Percentiles rank a stretch among this genome's conserved stretches.
phyloP scores from a whole-genome alignment of 53 echinoderm and acorn worm genomes.

The Echinarachnius parma region DNA sequence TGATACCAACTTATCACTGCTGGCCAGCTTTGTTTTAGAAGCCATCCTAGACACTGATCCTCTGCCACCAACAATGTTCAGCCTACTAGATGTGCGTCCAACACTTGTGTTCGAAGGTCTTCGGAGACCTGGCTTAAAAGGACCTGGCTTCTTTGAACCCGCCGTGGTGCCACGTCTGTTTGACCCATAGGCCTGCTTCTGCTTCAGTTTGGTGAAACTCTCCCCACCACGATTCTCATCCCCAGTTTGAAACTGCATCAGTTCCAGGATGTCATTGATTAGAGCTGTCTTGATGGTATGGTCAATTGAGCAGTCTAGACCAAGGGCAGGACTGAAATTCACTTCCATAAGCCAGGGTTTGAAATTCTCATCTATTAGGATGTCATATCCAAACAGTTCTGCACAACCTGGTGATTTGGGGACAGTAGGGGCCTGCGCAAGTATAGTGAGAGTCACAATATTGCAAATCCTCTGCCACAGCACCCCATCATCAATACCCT shows the following conservation, averaged over 20 bases:
- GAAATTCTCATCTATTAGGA: constrained; percentile 66
- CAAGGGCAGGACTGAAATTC: constrained; percentile 75
- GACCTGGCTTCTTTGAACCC: background rate
- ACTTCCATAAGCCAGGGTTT: constrained; percentile 81
- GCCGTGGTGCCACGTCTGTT: too few species aligned
- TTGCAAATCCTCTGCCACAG: constrained; percentile 76
- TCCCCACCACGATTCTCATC: constrained; percentile 59
- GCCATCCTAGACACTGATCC: constrained; percentile 8
- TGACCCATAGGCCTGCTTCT: constrained; percentile 45
- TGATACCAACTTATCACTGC: constrained; percentile 7
- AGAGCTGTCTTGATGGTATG: constrained; percentile 56
- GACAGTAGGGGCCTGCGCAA: constrained; percentile 64
- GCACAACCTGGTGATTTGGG: constrained; percentile 59
- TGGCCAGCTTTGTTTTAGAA: constrained; percentile 1
- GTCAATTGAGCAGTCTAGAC: constrained; percentile 60
- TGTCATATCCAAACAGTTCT: constrained; percentile 81
- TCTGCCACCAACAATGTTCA: background rate
- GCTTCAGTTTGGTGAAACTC: constrained; percentile 41
- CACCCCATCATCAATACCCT: constrained; percentile 59
- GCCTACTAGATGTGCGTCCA: background rate
- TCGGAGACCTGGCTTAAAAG: background rate
- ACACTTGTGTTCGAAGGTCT: constrained; percentile 3
- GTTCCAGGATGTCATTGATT: constrained; percentile 62
- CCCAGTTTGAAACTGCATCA: constrained; percentile 47
- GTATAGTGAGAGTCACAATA: constrained; percentile 57